Conservation (phyloP, 2,113 vertebrate genomes). For the Zosterops borbonicus region DNA sequence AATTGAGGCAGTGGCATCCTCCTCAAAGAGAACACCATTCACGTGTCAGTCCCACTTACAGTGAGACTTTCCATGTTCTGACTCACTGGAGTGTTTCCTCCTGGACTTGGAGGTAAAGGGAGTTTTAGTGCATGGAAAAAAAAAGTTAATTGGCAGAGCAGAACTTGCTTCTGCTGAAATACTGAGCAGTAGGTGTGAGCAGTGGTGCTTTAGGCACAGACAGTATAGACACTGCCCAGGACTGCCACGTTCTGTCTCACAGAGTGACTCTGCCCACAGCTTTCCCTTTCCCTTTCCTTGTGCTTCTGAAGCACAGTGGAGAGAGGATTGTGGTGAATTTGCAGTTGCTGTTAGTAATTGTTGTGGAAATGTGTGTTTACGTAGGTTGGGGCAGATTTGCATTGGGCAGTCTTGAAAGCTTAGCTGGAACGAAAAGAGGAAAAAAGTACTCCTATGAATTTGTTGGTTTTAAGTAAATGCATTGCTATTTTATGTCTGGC, state of each 20-base stretch:
- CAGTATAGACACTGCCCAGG: not conserved
- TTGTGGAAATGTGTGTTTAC: not conserved
- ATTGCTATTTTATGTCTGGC: not conserved
- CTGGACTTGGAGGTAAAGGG: not conserved
- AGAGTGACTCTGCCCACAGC: not conserved
- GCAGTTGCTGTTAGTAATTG: not conserved
- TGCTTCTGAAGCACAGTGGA: rapidly evolving
- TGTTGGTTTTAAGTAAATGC: conserved; percentile 4
- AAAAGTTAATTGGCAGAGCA: not conserved
- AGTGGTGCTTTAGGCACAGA: not conserved
- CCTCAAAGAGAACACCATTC: not conserved
- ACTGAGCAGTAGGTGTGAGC: rapidly evolving
- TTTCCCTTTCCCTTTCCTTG: not conserved
- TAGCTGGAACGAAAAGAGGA: not conserved
- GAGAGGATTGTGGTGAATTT: not conserved
- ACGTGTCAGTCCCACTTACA: not conserved
- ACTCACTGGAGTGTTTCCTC: not conserved
- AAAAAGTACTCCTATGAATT: not conserved
- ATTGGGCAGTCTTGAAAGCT: not conserved
- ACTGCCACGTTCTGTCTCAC: not conserved
- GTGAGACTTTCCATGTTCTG: not conserved
- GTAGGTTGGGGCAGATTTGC: not conserved
- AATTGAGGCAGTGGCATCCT: not conserved
- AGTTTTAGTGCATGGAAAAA: not conserved
- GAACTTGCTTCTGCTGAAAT: not conserved